Conservation (phyloP, 2,113 vertebrate genomes). For the Cairina moschata region DNA sequence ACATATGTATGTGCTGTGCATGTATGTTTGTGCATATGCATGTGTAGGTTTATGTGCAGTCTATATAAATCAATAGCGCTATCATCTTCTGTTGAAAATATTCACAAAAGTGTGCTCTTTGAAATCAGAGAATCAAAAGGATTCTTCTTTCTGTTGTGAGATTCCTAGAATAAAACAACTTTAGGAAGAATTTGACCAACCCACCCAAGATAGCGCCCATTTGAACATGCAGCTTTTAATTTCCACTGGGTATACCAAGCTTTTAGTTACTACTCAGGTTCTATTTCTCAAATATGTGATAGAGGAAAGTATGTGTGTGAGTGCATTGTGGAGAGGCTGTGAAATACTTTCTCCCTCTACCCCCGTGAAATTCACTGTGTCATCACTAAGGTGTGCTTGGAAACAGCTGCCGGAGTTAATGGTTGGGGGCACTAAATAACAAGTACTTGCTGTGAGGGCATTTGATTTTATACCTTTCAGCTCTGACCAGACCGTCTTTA, state of each 20-base stretch:
- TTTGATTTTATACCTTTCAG: background rate
- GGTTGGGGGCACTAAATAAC: background rate
- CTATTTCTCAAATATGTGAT: background rate
- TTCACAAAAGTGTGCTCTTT: conserved; percentile 40
- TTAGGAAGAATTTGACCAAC: conserved; percentile 24
- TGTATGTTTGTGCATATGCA: conserved; percentile 46
- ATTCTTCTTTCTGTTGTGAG: background rate
- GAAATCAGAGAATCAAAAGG: conserved; percentile 59
- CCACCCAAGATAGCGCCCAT: background rate
- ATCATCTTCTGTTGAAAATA: conserved; percentile 51
- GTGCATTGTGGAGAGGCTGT: background rate
- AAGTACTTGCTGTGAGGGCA: background rate
- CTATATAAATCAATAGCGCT: conserved; percentile 2
- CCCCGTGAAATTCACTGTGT: background rate
- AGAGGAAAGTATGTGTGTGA: background rate
- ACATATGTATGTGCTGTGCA: conserved; percentile 53
- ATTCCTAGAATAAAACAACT: conserved; percentile 29
- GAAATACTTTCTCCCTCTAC: background rate
- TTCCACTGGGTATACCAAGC: background rate
- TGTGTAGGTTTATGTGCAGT: conserved; percentile 32
- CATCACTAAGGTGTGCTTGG: background rate
- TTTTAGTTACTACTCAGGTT: background rate
- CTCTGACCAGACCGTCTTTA: background rate
- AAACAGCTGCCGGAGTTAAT: background rate
- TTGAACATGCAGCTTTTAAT: conserved; percentile 31